Percentiles rank a stretch among this genome's conserved stretches.
phyloP scores from a whole-genome alignment of 2,797 vertebrate genomes.

The Limosa lapponica region DNA sequence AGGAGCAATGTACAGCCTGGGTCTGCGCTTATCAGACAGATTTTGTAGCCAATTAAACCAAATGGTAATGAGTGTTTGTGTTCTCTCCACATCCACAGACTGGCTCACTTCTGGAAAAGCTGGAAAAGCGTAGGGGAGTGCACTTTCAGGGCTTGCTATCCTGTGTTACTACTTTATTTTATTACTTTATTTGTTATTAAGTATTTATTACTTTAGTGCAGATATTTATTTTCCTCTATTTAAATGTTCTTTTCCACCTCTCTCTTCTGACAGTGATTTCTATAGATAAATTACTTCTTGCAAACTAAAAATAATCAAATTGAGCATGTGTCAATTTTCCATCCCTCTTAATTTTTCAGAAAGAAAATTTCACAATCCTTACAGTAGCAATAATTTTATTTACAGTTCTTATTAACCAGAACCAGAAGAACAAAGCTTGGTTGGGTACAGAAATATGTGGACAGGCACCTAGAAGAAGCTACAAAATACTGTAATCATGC shows the following conservation, averaged over 20 bases:
- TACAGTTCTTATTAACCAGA: neutral
- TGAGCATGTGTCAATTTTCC: neutral
- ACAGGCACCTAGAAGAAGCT: neutral
- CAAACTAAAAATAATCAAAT: neutral
- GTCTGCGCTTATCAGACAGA: neutral
- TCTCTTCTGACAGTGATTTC: neutral
- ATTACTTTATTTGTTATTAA: neutral
- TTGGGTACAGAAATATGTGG: neutral
- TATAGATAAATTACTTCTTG: neutral
- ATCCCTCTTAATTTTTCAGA: neutral
- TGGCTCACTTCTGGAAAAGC: neutral
- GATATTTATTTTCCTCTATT: neutral
- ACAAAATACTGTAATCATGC: neutral
- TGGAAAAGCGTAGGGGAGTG: neutral
- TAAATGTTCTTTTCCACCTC: neutral
- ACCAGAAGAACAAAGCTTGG: neutral
- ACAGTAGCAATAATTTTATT: neutral
- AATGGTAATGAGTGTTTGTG: neutral
- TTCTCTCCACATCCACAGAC: neutral
- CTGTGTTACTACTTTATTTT: neutral
- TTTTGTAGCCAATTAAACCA: neutral
- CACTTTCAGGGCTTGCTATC: neutral
- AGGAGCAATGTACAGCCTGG: accelerated
- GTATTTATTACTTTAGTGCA: neutral
- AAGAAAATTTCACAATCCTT: neutral